Conservation (phyloP, 2,888 invertebrate genomes). For the Drosophila paranaensis region DNA sequence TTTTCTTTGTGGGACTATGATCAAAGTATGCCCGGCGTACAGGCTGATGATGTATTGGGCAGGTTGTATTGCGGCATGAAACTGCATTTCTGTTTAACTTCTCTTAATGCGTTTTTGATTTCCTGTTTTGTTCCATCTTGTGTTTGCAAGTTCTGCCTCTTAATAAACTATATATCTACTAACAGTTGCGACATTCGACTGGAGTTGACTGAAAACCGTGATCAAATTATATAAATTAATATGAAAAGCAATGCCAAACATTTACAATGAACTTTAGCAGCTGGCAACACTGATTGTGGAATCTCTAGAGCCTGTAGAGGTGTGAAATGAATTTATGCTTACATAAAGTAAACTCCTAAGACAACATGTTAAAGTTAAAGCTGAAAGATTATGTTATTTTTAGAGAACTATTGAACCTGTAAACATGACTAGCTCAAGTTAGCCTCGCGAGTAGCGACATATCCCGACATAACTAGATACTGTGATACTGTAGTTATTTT, state of each 20-base stretch:
- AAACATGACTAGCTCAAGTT: not conserved
- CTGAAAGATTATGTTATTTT: not conserved
- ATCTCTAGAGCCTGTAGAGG: too few relatives aligned
- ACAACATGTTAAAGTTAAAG: not conserved
- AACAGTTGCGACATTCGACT: constrained; percentile 3
- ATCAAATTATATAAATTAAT: not conserved
- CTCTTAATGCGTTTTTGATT: constrained; percentile 38
- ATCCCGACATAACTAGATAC: too few relatives aligned
- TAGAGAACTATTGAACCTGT: too few relatives aligned
- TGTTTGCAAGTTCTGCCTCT: constrained; percentile 10
- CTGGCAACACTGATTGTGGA: too few relatives aligned
- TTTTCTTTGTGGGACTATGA: constrained; percentile 94
- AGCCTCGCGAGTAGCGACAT: too few relatives aligned
- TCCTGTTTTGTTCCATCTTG: constrained; percentile 35
- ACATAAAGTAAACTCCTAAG: too few relatives aligned
- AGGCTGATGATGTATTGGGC: constrained; percentile 93
- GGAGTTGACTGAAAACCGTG: not conserved
- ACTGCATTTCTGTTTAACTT: constrained; percentile 44
- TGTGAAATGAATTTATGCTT: too few relatives aligned
- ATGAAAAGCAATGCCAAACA: too few relatives aligned
- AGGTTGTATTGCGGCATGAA: constrained; percentile 87
- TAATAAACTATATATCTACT: constrained; percentile 8
- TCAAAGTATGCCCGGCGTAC: constrained; percentile 90
- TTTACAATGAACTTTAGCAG: too few relatives aligned
- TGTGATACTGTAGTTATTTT: too few relatives aligned